Base-by-base conservation (phyloP, 2,888 invertebrate genomes). In the Chloroclysta siterata region DNA sequence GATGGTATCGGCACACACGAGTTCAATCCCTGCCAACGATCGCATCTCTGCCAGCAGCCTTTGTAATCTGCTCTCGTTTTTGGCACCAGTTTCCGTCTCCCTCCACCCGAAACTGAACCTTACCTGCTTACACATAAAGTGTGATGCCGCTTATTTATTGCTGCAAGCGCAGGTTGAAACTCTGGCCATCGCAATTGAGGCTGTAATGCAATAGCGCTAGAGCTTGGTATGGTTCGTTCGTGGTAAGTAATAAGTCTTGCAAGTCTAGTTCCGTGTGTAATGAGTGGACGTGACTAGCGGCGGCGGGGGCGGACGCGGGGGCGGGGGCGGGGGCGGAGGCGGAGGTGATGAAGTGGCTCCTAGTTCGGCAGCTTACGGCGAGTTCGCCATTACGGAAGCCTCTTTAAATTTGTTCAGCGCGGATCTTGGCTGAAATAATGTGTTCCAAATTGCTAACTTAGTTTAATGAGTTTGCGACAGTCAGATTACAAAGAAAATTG, bases 261-360 rank as follows among this genome's bases (percentile, higher is more conserved):
- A 57, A 63, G 58, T 60, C 63, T 65, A 65, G 66, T 51, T 65
- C 54, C 65, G 66, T 63, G 60, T 57, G 72, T 69, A 71, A 71
- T 71, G 70, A 72, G 71, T 63, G 65, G 70, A 70, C 71, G 71
- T 71, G 71, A 66, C 66, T 62, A 58, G 50, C 29, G 29, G 50
- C 15, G 8, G 42, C 7, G 14, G 42, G n/a, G 5, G 6, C n/a
- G 42, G 56, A 48, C 47, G 56, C 41, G 53, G 57, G 0, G 33
- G 14, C 14, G 42, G 5, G 6, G 42, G n/a, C 2, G 2, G 42
- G 42, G 56, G 52, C 47, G 56, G 41, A 50, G 58, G 60, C 48
- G 65, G 60, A 62, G 64, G 66, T 69, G 69, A 69, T 69, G 65
- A 66, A 69, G 63, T 69, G 51, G 44, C 44, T 53, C 13, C 55